A percentile compares a stretch with the other conserved stretches of the same genome.
Evolutionary conservation across 1,140 invertebrate species (phyloP).

Genomic region (Halesus radiatus): DNA sequence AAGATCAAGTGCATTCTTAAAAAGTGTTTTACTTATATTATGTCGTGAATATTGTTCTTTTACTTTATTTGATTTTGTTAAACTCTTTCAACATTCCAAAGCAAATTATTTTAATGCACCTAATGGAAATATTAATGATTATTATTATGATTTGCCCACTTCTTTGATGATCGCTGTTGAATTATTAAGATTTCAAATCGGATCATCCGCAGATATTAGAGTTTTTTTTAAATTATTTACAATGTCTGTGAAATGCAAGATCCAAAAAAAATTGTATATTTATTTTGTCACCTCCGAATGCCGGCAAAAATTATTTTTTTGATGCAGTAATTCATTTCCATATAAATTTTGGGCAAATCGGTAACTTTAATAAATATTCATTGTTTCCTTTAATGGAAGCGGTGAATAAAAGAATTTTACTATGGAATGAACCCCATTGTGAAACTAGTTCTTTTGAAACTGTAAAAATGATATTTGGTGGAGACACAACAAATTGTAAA

Average conservation of each 20-base stretch:
- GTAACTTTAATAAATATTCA: constrained; percentile 60
- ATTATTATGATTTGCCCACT: neutral
- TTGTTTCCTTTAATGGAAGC: constrained; percentile 60
- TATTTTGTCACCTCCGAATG: constrained; percentile 48
- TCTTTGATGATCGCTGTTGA: neutral
- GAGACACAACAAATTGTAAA: too few species aligned
- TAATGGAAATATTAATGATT: neutral
- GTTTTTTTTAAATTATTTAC: neutral
- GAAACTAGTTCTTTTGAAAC: constrained; percentile 55
- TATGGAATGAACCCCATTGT: constrained; percentile 60
- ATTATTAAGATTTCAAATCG: neutral
- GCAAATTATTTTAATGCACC: neutral
- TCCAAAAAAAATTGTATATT: constrained; percentile 57
- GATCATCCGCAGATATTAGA: neutral
- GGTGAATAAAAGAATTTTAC: constrained; percentile 57
- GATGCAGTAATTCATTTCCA: constrained; percentile 8
- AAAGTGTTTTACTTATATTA: constrained; percentile 1
- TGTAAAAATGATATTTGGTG: constrained; percentile 52
- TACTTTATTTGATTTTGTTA: neutral
- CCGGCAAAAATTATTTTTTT: constrained; percentile 58
- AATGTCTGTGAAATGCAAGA: constrained; percentile 36
- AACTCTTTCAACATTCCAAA: neutral
- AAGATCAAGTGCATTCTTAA: neutral
- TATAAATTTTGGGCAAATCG: constrained; percentile 60
- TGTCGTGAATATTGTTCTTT: neutral